Evolutionary conservation across 2,888 invertebrate species (phyloP).

Genomic region (Sinohyriopsis cumingii): DNA sequence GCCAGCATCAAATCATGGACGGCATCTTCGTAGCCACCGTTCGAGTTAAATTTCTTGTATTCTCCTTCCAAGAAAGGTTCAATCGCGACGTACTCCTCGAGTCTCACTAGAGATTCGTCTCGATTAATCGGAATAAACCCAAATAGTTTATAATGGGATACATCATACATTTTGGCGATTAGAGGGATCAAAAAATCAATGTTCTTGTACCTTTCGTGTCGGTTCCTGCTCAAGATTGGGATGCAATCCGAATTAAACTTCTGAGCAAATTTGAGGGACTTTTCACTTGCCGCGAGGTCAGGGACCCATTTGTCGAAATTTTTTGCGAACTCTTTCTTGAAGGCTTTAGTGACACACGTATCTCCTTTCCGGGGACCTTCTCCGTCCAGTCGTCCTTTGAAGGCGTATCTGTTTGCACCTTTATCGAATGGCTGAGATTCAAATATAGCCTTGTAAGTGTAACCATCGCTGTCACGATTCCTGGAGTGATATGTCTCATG

Average conservation of each 20-base stretch:
- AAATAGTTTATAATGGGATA: slow-evolving; percentile 35
- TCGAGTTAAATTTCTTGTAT: slow-evolving; percentile 38
- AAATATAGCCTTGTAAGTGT: slow-evolving; percentile 34
- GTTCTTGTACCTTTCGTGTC: slow-evolving; percentile 11
- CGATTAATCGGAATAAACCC: slow-evolving; percentile 27
- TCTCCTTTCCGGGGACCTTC: slow-evolving; percentile 33
- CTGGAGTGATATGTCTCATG: no score
- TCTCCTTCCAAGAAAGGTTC: slow-evolving; percentile 33
- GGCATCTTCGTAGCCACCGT: slow-evolving; percentile 30
- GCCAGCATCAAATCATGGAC: slow-evolving; percentile 28
- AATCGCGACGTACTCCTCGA: slow-evolving; percentile 33
- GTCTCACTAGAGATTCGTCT: slow-evolving; percentile 25
- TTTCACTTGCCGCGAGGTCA: slow-evolving; percentile 32
- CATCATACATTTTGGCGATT: slow-evolving; percentile 32
- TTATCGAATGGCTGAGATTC: slow-evolving; percentile 34
- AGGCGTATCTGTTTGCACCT: slow-evolving; percentile 37
- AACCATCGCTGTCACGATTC: neutral
- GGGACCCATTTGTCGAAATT: slow-evolving; percentile 35
- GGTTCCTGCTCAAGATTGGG: slow-evolving; percentile 17
- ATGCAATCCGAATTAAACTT: slow-evolving; percentile 22
- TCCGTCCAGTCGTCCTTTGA: slow-evolving; percentile 33
- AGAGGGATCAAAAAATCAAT: slow-evolving; percentile 33
- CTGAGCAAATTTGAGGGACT: slow-evolving; percentile 26
- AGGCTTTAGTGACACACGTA: slow-evolving; percentile 35
- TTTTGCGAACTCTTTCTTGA: slow-evolving; percentile 32